A percentile compares a stretch with the other conserved stretches of the same genome.
Conservation (phyloP, 2,113 vertebrate genomes). For the Macheiramphus alcinus region DNA sequence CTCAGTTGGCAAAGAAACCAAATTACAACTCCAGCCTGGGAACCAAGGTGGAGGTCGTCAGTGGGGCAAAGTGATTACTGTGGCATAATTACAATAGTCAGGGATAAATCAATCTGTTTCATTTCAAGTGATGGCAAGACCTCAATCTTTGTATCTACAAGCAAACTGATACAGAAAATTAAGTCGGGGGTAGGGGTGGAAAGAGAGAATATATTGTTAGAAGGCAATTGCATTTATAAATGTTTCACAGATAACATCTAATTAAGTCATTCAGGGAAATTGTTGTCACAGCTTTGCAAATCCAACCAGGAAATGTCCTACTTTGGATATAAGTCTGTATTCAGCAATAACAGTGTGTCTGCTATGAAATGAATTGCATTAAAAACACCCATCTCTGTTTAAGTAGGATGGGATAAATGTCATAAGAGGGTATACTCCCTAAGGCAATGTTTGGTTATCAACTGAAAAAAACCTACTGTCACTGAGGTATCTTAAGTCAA, state of each 20-base stretch:
- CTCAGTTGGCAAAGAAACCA: not conserved
- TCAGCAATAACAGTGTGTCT: not conserved
- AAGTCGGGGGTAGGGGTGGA: not conserved
- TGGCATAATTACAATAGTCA: not conserved
- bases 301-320: not conserved
- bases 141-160: not conserved
- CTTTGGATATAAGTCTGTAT: not conserved
- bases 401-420: not conserved
- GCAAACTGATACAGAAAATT: not conserved
- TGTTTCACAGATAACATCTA: not conserved
- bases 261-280: not conserved
- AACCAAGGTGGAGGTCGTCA: not conserved
- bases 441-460: not conserved
- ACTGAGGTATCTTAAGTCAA: not conserved
- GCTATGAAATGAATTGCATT: not conserved
- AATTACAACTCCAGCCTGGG: not conserved
- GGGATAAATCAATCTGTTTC: not conserved
- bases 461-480: not conserved
- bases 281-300: not conserved
- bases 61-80: not conserved
- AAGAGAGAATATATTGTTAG: not conserved
- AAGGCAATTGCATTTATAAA: not conserved
- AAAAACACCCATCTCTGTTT: not conserved
- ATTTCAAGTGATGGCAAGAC: not conserved
- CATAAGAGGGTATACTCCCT: not conserved